Percentiles rank a stretch among this genome's conserved stretches.
Evolutionary conservation across 2,113 vertebrate genomes (phyloP).

Genomic region (Heterocephalus glaber): DNA sequence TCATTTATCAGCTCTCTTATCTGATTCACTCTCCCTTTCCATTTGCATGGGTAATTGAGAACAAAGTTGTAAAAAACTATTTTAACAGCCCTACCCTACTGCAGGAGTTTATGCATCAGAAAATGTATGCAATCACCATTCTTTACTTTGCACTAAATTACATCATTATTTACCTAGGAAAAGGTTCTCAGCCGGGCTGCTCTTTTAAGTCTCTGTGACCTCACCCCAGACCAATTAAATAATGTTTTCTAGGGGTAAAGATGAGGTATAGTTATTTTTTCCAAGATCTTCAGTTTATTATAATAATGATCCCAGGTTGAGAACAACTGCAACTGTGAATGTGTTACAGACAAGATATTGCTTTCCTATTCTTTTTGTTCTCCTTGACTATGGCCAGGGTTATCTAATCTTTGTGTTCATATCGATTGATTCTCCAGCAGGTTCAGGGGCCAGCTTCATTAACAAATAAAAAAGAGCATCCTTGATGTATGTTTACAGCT

Average conservation of each 20-base stretch:
- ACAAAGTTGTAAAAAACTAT: slow-evolving; percentile 44
- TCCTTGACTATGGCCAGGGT: neutral
- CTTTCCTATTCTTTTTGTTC: neutral
- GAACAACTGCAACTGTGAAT: neutral
- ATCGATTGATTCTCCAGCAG: slow-evolving; percentile 4
- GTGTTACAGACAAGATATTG: neutral
- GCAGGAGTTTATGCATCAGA: neutral
- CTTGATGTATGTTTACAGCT: slow-evolving; percentile 45
- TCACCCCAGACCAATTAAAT: neutral
- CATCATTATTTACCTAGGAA: neutral
- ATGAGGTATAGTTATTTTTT: neutral
- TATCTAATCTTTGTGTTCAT: slow-evolving; percentile 39
- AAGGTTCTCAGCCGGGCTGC: neutral
- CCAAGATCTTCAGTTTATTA: neutral
- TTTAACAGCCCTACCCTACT: neutral
- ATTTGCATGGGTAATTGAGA: slow-evolving; percentile 46
- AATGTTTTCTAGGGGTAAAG: neutral
- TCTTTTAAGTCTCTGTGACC: neutral
- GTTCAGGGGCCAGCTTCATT: slow-evolving; percentile 49
- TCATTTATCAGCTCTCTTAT: neutral
- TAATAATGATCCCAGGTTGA: neutral
- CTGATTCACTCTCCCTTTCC: slow-evolving; percentile 30
- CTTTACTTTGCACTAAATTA: neutral
- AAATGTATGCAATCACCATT: neutral
- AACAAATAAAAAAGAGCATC: slow-evolving; percentile 64